Evolutionary conservation across 2,797 vertebrate species (phyloP).

Genomic region (Echiichthys vipera): DNA sequence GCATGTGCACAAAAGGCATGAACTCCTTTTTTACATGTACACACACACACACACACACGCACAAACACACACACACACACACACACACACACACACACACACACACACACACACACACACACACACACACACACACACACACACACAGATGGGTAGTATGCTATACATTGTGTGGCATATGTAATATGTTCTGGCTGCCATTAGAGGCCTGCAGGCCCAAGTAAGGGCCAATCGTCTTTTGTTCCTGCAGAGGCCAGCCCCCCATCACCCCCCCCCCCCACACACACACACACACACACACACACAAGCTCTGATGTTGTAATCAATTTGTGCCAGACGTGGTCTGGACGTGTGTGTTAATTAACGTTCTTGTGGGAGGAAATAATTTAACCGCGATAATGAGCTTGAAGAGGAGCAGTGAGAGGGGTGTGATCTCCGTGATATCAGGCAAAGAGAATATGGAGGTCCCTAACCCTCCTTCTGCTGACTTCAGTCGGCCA

Average conservation of each 20-base stretch:
- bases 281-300: conserved; percentile 56
- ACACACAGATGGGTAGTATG: conserved; percentile 29
- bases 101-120: conserved; percentile 20
- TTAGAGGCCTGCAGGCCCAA: conserved; percentile 55
- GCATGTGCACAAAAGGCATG: conserved; percentile 49
- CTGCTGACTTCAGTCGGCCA: conserved; percentile 15
- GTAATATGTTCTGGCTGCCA: conserved; percentile 58
- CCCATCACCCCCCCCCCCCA: conserved; percentile 50
- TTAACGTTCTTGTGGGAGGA: conserved; percentile 86
- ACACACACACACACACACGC: conserved; percentile 19
- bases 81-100: conserved; percentile 30
- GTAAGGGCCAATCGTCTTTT: conserved; percentile 62
- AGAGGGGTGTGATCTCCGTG: conserved; percentile 73
- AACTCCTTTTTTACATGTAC: neutral
- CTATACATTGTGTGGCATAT: conserved; percentile 54
- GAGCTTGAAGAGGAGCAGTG: conserved; percentile 82
- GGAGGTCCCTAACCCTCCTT: conserved; percentile 19
- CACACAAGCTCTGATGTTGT: conserved; percentile 76
- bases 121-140: conserved; percentile 26
- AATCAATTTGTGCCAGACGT: conserved; percentile 86
- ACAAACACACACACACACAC: conserved; percentile 25
- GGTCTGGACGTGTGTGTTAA: conserved; percentile 86
- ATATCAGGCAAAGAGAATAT: conserved; percentile 49
- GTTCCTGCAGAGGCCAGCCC: conserved; percentile 56
- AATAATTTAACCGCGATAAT: conserved; percentile 87